Percentiles rank a stretch among this genome's conserved stretches.
phyloP scores from a whole-genome alignment of 2,113 vertebrate genomes.

The Rhombomys opimus region DNA sequence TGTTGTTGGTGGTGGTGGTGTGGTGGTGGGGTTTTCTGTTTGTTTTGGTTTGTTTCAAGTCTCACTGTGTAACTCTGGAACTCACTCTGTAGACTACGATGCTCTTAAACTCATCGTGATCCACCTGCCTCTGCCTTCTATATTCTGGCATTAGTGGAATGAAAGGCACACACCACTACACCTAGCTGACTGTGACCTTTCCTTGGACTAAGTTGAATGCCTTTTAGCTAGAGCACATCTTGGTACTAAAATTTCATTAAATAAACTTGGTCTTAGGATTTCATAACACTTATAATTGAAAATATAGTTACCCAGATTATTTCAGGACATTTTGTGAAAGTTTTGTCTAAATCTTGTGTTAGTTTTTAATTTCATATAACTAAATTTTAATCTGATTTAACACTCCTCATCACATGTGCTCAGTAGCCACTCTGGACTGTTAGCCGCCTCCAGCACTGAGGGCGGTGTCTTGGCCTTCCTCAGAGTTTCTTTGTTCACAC shows the following conservation, averaged over 20 bases:
- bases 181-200: neutral
- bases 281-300: neutral
- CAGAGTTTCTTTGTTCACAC: neutral
- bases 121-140: neutral
- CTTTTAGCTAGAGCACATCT: neutral
- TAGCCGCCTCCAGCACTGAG: no score
- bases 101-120: neutral
- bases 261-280: slow-evolving; percentile 5
- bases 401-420: neutral
- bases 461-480: neutral
- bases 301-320: neutral
- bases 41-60: neutral
- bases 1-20: neutral
- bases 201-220: neutral
- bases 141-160: neutral
- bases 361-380: neutral
- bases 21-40: no score
- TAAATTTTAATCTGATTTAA: neutral
- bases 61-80: neutral
- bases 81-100: neutral
- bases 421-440: neutral
- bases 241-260: slow-evolving; percentile 1
- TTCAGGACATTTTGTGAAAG: neutral
- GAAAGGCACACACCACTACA: neutral
- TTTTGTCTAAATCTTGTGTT: neutral